Percentiles rank a stretch among this genome's conserved stretches.
Evolutionary conservation across 2,797 vertebrate genomes (phyloP).

Genomic region (Natrix natrix): DNA sequence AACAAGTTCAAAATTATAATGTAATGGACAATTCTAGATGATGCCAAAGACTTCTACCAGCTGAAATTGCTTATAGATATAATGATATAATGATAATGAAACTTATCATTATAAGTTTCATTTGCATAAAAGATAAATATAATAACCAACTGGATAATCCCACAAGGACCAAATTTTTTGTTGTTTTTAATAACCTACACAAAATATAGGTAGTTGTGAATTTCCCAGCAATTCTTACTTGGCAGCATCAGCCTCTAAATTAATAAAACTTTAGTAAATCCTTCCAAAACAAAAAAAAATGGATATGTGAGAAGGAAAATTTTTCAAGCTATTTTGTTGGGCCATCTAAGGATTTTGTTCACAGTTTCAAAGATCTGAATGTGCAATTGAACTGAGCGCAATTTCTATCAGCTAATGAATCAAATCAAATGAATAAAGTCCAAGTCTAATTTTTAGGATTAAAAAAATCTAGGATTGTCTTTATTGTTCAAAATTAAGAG

Average conservation of each 20-base stretch:
- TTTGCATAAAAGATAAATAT: conserved; percentile 21
- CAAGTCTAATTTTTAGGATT: conserved; percentile 1
- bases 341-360: conserved; percentile 19
- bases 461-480: neutral
- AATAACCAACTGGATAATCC: conserved; percentile 30
- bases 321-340: conserved; percentile 20
- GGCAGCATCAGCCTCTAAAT: conserved; percentile 30
- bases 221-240: conserved; percentile 20
- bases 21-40: neutral
- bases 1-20: neutral
- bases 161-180: neutral
- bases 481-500: neutral
- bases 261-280: neutral
- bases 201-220: conserved; percentile 1
- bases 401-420: neutral
- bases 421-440: neutral
- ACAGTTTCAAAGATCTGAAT: conserved; percentile 8
- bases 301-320: conserved; percentile 30
- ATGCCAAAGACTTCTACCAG: neutral
- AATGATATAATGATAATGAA: no score
- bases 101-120: neutral
- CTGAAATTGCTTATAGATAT: conserved; percentile 1
- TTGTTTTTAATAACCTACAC: neutral
- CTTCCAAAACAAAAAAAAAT: conserved; percentile 33
- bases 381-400: conserved; percentile 1